phyloP scores from a whole-genome alignment of 2,888 invertebrate species.

The Aleiodes alternator region DNA sequence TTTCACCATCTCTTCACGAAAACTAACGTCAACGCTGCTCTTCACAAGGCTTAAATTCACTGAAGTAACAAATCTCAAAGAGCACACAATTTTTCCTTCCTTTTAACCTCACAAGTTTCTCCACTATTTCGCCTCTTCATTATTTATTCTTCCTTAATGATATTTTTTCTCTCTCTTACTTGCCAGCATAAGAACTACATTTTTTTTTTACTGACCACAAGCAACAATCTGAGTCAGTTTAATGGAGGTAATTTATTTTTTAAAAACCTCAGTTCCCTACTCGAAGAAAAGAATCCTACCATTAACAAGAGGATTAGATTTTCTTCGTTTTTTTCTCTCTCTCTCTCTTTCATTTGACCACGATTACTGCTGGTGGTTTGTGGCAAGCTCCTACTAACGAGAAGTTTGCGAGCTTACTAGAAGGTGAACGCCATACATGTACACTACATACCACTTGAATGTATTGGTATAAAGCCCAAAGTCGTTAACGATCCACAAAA shows the following conservation, averaged over 20 bases:
- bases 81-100: not conserved
- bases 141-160: not conserved
- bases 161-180: not conserved
- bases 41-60: not conserved
- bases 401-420: slow-evolving; percentile 22
- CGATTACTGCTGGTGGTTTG: slow-evolving; percentile 24
- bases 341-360: slow-evolving; percentile 9
- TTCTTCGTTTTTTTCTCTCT: not conserved
- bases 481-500: slow-evolving; percentile 11
- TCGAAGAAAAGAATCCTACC: slow-evolving; percentile 30
- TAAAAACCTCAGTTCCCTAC: slow-evolving; percentile 23
- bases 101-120: too few relatives aligned
- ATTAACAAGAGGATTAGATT: slow-evolving; percentile 33
- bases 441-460: not conserved
- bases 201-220: not conserved
- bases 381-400: slow-evolving; percentile 20
- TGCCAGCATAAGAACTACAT: not conserved
- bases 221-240: not conserved
- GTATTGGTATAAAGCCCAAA: slow-evolving; percentile 1
- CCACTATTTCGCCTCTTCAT: not conserved
- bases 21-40: slow-evolving; percentile 24
- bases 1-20: slow-evolving; percentile 19
- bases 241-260: slow-evolving; percentile 22
- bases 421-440: not conserved
- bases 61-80: not conserved